These are phyloP conservation scores for Syngnathus typhle DNA, from an alignment of 2,113 vertebrate species.

Conservation along the genomic window DNA sequence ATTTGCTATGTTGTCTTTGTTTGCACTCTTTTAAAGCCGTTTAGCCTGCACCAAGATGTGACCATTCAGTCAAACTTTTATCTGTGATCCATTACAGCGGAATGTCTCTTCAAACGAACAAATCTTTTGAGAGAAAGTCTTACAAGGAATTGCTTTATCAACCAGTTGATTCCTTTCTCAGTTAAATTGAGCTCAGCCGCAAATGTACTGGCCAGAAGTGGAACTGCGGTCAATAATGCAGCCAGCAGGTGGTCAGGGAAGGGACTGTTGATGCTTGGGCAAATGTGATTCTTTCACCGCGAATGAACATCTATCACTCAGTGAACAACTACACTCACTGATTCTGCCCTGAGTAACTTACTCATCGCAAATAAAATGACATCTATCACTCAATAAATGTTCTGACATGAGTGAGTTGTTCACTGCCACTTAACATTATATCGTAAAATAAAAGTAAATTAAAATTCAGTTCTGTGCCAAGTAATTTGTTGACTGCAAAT, in stretches of 20 bases:
- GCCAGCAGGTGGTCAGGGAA: background rate
- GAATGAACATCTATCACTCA: background rate
- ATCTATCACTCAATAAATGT: background rate
- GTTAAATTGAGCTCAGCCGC: background rate
- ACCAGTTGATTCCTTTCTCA: background rate
- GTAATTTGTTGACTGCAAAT: background rate
- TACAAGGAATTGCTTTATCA: background rate
- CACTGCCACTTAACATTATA: background rate
- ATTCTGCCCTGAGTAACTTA: background rate
- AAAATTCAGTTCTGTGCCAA: too few species aligned
- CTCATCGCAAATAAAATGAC: background rate
- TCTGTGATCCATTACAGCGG: slow-evolving; percentile 22
- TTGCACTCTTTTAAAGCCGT: background rate
- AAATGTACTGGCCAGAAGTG: background rate
- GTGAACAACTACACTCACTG: background rate
- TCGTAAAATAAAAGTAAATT: too few species aligned
- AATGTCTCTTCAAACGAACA: slow-evolving; percentile 4
- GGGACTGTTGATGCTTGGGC: background rate
- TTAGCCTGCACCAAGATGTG: slow-evolving; percentile 17
- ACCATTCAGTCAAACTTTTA: slow-evolving; percentile 25
- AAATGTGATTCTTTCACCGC: background rate
- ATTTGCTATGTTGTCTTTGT: background rate
- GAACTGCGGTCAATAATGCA: background rate
- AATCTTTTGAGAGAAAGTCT: background rate
- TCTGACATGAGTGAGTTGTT: background rate